Conservation (phyloP, 2,888 invertebrate genomes). For the Habroteleia sp. region DNA sequence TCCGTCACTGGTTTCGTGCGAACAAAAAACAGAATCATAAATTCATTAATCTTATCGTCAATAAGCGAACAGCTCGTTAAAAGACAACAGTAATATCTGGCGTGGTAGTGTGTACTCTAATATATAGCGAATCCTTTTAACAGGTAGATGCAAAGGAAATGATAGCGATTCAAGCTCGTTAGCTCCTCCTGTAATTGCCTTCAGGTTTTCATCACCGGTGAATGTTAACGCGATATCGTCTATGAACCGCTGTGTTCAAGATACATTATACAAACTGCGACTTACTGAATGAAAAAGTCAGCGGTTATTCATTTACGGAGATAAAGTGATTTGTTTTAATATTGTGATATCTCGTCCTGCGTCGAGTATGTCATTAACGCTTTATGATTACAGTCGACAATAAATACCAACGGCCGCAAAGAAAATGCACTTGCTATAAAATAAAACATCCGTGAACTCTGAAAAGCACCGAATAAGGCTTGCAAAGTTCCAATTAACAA, state of each 20-base stretch:
- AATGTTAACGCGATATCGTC: slow-evolving; percentile 71
- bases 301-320: slow-evolving; percentile 57
- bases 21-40: slow-evolving; percentile 32
- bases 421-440: no score
- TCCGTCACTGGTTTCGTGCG: slow-evolving; percentile 6
- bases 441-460: no score
- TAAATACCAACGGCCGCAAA: no score
- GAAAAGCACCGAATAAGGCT: no score
- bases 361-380: slow-evolving; percentile 29
- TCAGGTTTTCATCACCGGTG: slow-evolving; percentile 76
- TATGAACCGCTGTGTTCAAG: slow-evolving; percentile 61
- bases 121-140: slow-evolving; percentile 74
- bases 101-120: slow-evolving; percentile 68
- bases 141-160: slow-evolving; percentile 78
- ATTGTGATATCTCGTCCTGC: slow-evolving; percentile 27
- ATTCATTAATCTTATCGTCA: slow-evolving; percentile 50
- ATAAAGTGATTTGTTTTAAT: slow-evolving; percentile 60
- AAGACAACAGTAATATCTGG: slow-evolving; percentile 57
- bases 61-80: slow-evolving; percentile 54
- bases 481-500: no score
- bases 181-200: slow-evolving; percentile 79
- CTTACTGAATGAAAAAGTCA: slow-evolving; percentile 53
- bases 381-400: slow-evolving; percentile 17
- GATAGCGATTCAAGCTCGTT: slow-evolving; percentile 78
- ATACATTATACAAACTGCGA: slow-evolving; percentile 60